phyloP scores from a whole-genome alignment of 2,888 invertebrate species.

The Drosophila mercatorum region DNA sequence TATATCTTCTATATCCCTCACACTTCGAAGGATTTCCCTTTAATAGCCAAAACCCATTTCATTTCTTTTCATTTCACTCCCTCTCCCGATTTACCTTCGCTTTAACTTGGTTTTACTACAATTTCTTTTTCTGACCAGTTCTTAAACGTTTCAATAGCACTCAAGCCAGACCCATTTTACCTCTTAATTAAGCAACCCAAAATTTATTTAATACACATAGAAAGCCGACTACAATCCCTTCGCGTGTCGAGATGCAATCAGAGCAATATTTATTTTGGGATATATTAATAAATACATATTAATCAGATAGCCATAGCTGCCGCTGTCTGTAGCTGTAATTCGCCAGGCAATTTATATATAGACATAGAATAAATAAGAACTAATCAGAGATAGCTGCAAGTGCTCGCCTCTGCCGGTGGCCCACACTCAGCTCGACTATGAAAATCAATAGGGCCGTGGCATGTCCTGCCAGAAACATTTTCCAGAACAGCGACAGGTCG shows the following conservation, averaged over 20 bases:
- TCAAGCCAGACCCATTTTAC: too few species aligned
- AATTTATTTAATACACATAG: too few species aligned
- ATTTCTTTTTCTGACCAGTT: too few species aligned
- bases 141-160: too few species aligned
- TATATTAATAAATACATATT: constrained; percentile 1
- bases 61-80: too few species aligned
- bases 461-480: accelerated
- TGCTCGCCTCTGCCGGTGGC: background rate
- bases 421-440: constrained; percentile 15
- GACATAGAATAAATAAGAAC: background rate
- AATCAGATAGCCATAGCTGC: background rate
- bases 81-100: too few species aligned
- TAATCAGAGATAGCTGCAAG: background rate
- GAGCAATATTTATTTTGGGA: background rate
- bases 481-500: background rate
- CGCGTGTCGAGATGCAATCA: background rate
- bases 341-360: background rate
- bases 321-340: background rate
- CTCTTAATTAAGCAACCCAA: too few species aligned
- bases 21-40: too few species aligned
- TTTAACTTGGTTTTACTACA: too few species aligned
- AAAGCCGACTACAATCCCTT: background rate
- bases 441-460: background rate
- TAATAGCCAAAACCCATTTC: too few species aligned
- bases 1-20: too few species aligned